phyloP scores from a whole-genome alignment of 1,140 invertebrate genomes.

The Nasonia longicornis region DNA sequence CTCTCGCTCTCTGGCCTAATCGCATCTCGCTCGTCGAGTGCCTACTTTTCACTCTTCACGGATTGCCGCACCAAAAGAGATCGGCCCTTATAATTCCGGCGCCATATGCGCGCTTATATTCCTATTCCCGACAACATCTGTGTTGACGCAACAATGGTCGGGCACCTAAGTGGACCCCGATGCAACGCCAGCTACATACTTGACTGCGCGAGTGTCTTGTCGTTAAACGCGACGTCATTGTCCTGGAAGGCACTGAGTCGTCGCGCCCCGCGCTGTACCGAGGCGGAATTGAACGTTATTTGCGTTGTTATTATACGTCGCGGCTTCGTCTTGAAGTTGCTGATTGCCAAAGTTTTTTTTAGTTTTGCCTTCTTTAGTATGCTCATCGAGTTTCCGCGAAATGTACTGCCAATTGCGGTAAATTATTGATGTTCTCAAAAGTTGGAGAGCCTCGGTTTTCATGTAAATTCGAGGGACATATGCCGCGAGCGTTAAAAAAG shows the following conservation, averaged over 20 bases:
- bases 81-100: background rate
- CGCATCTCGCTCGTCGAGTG: background rate
- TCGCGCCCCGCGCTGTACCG: background rate
- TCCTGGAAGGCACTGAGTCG: background rate
- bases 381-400: too few relatives aligned
- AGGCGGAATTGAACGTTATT: background rate
- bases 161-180: background rate
- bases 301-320: too few relatives aligned
- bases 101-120: background rate
- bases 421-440: too few relatives aligned
- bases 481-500: background rate
- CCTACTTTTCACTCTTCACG: background rate
- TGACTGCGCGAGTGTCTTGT: background rate
- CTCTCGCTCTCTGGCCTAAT: background rate
- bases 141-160: constrained; percentile 19
- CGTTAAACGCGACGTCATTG: background rate
- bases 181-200: background rate
- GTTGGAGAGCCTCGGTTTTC: background rate
- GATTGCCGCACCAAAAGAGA: background rate
- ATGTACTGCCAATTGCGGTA: too few relatives aligned
- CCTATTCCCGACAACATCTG: constrained; percentile 4
- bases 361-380: too few relatives aligned
- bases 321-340: too few relatives aligned
- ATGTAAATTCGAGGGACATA: background rate
- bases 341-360: too few relatives aligned